Evolutionary conservation across 2,797 vertebrate species (phyloP).

Genomic region (Myotis findleyi): DNA sequence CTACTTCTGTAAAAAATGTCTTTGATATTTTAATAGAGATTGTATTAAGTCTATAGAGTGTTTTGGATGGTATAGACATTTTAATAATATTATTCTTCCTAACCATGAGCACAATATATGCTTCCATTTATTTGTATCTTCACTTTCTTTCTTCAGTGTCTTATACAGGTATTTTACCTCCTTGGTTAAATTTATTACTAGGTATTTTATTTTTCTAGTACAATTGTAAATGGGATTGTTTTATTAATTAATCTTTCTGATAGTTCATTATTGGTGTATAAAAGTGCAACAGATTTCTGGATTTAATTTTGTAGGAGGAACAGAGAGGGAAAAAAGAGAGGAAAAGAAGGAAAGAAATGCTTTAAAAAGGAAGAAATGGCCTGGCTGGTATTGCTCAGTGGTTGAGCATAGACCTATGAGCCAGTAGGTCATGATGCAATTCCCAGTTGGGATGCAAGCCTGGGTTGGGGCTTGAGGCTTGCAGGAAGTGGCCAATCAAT

Average conservation of each 20-base stretch:
- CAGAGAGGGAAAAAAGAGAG: not conserved
- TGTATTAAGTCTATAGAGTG: not conserved
- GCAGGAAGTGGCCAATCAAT: too few species aligned
- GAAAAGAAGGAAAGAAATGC: rapidly evolving
- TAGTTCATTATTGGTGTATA: not conserved
- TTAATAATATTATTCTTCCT: not conserved
- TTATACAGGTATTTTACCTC: not conserved
- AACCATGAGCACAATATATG: not conserved
- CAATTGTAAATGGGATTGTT: not conserved
- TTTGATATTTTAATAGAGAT: not conserved
- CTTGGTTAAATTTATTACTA: not conserved
- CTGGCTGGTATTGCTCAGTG: too few species aligned
- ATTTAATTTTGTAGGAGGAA: not conserved
- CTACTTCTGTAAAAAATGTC: not conserved
- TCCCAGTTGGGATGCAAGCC: too few species aligned
- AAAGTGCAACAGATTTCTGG: not conserved
- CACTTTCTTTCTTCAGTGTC: not conserved
- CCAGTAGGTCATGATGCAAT: too few species aligned
- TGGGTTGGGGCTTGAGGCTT: too few species aligned
- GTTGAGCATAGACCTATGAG: too few species aligned
- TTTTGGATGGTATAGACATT: not conserved
- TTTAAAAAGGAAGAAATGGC: not conserved
- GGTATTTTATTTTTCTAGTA: not conserved
- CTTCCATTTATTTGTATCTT: not conserved
- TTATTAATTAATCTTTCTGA: not conserved